These are phyloP conservation scores for Pyrocephalus nanus DNA, from an alignment of 2,797 vertebrate genomes.

Conservation along the genomic window DNA sequence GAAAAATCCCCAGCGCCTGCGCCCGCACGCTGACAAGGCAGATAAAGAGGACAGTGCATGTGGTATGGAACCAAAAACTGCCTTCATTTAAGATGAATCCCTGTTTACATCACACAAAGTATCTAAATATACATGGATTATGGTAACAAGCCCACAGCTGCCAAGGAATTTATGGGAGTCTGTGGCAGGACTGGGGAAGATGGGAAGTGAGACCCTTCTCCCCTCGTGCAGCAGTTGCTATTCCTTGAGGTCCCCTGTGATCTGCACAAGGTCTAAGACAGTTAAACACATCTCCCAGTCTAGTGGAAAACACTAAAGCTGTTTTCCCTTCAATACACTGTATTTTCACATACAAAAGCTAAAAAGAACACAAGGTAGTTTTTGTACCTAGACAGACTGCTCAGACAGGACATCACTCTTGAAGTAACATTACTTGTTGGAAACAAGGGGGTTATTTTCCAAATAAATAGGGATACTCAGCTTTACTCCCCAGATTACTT, in stretches of 20 bases:
- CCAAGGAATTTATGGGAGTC: not conserved
- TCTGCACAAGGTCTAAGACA: not conserved
- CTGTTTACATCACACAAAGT: not conserved
- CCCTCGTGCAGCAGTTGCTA: fast-evolving
- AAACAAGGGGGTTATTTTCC: not conserved
- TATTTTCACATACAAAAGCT: fast-evolving
- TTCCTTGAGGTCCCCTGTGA: not conserved
- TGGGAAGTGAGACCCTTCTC: fast-evolving
- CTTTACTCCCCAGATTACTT: not conserved
- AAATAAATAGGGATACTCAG: not conserved
- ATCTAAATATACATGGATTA: not conserved
- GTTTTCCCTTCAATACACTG: fast-evolving
- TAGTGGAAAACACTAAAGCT: not conserved
- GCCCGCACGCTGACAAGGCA: not conserved
- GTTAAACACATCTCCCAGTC: not conserved
- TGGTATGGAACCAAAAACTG: not conserved
- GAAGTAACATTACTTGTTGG: not conserved
- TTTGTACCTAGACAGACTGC: not conserved
- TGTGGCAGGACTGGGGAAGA: no score
- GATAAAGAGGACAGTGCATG: not conserved
- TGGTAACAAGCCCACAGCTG: not conserved
- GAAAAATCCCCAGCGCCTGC: slow-evolving; percentile 20
- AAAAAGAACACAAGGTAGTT: fast-evolving
- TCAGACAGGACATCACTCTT: not conserved
- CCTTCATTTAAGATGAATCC: not conserved